Percentiles rank a stretch among this genome's conserved stretches.
phyloP scores from a whole-genome alignment of 2,888 invertebrate genomes.

The Ditula angustiorana region DNA sequence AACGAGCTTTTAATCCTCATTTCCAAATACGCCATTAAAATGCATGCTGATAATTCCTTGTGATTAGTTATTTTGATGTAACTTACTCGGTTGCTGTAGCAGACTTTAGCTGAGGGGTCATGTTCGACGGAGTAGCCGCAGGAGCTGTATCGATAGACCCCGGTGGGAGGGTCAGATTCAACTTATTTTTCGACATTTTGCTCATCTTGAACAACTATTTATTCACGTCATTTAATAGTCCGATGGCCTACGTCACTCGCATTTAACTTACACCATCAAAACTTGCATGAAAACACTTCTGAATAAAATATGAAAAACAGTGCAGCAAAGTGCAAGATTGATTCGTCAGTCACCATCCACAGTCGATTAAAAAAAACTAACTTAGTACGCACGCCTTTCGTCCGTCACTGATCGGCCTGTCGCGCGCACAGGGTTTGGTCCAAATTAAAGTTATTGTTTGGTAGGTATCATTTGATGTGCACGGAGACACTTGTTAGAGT shows the following conservation, averaged over 20 bases:
- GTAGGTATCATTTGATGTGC: neutral
- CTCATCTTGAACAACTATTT: slow-evolving; percentile 69
- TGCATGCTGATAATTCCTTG: neutral
- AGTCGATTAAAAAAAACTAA: neutral
- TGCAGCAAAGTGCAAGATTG: slow-evolving; percentile 15
- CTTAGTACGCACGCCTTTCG: no score
- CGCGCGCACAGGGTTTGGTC: slow-evolving; percentile 4
- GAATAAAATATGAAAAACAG: slow-evolving; percentile 14
- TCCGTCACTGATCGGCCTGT: slow-evolving; percentile 7
- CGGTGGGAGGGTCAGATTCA: slow-evolving; percentile 95
- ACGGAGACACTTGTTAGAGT: neutral
- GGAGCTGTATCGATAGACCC: slow-evolving; percentile 93
- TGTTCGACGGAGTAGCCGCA: slow-evolving; percentile 85
- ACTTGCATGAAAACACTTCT: slow-evolving; percentile 15
- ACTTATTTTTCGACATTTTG: slow-evolving; percentile 96
- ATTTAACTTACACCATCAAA: slow-evolving; percentile 1
- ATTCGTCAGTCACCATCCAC: slow-evolving; percentile 13
- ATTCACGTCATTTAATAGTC: slow-evolving; percentile 54
- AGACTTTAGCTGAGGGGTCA: slow-evolving; percentile 86
- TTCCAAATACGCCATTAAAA: neutral
- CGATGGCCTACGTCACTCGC: slow-evolving; percentile 13
- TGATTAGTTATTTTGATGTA: neutral
- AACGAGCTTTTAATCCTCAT: neutral
- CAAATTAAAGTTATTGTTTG: neutral
- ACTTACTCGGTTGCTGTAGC: slow-evolving; percentile 85